Evolutionary conservation across 2,888 invertebrate species (phyloP).

Genomic region (Baccha elongata): DNA sequence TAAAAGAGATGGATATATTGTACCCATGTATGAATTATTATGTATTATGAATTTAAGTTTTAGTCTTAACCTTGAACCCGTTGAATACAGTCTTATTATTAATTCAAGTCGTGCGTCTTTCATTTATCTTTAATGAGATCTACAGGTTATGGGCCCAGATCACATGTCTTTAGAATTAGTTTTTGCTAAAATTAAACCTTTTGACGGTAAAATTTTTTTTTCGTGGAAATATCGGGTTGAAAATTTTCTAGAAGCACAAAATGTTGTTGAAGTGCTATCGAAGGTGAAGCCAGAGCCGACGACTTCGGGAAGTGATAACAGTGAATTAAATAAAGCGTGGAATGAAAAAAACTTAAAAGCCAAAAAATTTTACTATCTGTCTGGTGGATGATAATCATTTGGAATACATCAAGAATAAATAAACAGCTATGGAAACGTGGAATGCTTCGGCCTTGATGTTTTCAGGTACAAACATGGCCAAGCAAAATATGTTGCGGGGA

Average conservation of each 20-base stretch:
- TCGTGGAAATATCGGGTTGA: conserved; percentile 21
- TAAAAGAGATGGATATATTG: background rate
- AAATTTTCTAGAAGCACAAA: conserved; percentile 5
- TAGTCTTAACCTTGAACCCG: background rate
- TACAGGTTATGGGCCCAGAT: no score
- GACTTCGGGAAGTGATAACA: background rate
- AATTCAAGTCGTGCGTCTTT: no score
- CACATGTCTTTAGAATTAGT: conserved; percentile 6
- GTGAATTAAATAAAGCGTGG: background rate
- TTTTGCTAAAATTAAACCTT: conserved; percentile 2
- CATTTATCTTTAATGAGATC: no score
- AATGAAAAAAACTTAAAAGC: conserved; percentile 27
- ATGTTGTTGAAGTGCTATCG: conserved; percentile 1
- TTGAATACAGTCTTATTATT: no score
- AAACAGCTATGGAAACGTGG: conserved; percentile 57
- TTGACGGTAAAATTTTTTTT: conserved; percentile 1
- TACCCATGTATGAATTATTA: background rate
- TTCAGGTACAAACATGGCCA: conserved; percentile 63
- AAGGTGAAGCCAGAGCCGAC: conserved; percentile 17
- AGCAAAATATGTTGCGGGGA: conserved; percentile 58
- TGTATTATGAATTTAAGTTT: background rate
- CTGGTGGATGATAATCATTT: conserved; percentile 57
- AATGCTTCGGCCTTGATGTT: conserved; percentile 26
- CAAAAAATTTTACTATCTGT: conserved; percentile 46
- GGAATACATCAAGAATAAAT: conserved; percentile 59